A percentile compares a stretch with the other conserved stretches of the same genome.
phyloP scores from a whole-genome alignment of 2,797 vertebrate genomes.

The Intellagama lesueurii region DNA sequence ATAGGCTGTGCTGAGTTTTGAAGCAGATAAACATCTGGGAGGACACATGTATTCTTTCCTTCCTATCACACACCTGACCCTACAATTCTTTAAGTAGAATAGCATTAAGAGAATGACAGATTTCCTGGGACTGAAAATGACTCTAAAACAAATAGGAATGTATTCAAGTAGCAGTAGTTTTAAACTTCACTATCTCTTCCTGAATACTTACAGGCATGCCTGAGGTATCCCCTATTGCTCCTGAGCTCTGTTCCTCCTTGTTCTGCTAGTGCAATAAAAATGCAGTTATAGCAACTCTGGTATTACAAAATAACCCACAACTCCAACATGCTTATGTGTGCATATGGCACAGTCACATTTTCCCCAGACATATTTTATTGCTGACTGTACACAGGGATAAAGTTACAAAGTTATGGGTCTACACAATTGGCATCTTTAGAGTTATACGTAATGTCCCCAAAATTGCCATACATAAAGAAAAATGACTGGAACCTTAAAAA shows the following conservation, averaged over 20 bases:
- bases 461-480: no score
- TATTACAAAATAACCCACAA: background rate
- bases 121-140: background rate
- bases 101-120: background rate
- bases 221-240: background rate
- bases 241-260: background rate
- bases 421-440: no score
- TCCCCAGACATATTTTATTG: no score
- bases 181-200: background rate
- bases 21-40: background rate
- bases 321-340: background rate
- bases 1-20: background rate
- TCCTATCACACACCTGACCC: background rate
- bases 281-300: background rate
- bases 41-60: background rate
- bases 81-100: background rate
- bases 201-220: background rate
- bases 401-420: no score
- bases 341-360: no score
- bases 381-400: no score
- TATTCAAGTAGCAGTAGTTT: background rate
- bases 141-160: background rate
- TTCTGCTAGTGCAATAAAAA: background rate
- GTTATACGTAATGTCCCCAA: no score
- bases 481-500: no score